phyloP scores from a whole-genome alignment of 2,797 vertebrate genomes.

The Cuniculus paca region DNA sequence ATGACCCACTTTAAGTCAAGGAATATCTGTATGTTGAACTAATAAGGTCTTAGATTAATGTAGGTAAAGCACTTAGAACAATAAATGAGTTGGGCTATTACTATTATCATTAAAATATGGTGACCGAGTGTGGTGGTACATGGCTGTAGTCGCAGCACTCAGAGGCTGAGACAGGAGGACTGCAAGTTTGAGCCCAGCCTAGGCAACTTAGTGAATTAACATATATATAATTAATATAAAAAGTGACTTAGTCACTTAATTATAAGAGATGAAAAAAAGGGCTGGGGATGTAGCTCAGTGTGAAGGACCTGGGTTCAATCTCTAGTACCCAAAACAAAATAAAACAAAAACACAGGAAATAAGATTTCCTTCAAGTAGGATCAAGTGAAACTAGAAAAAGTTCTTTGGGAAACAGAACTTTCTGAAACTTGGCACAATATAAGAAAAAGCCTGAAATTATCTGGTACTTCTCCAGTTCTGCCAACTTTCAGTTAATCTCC shows the following conservation, averaged over 20 bases:
- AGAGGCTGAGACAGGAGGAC: neutral
- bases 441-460: constrained; percentile 18
- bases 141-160: neutral
- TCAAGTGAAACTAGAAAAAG: neutral
- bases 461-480: neutral
- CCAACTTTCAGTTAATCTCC: neutral
- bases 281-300: neutral
- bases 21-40: neutral
- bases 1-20: neutral
- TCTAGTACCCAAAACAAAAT: neutral
- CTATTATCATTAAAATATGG: neutral
- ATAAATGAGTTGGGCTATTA: neutral
- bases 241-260: neutral
- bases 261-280: neutral
- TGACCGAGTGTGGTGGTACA: neutral
- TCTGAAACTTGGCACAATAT: neutral
- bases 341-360: neutral
- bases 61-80: neutral
- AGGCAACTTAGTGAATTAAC: neutral
- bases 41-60: neutral
- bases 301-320: neutral
- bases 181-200: neutral
- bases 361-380: neutral
- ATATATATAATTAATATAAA: neutral
- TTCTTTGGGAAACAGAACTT: neutral